Evolutionary conservation across 37 sponge, comb jelly and placozoan genomes (phyloP).

Genomic region (Aplysina aerophoba): DNA sequence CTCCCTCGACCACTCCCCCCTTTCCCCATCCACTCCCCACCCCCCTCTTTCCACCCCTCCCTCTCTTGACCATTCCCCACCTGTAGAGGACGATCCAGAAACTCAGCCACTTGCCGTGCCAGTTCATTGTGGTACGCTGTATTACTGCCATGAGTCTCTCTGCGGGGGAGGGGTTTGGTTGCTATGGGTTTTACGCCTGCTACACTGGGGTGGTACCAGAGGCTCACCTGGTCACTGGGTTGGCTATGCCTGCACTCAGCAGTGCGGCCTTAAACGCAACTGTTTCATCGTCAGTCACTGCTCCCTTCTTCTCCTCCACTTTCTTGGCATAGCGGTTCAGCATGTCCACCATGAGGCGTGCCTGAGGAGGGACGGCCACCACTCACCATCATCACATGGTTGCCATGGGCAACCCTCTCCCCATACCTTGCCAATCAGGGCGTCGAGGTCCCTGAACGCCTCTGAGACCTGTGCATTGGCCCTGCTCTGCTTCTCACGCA

Average conservation of each 20-base stretch:
- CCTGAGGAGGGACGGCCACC: too few species aligned
- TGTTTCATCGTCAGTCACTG: slow-evolving; percentile 93
- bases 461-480: slow-evolving; percentile 71
- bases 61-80: background rate
- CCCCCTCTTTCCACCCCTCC: too few species aligned
- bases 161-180: background rate
- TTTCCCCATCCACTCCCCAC: too few species aligned
- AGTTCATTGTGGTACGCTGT: slow-evolving; percentile 90
- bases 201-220: too few species aligned
- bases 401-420: background rate
- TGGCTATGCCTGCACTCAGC: slow-evolving; percentile 94
- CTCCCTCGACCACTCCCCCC: too few species aligned
- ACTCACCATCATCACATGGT: background rate
- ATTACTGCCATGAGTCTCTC: slow-evolving; percentile 91
- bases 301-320: slow-evolving; percentile 88
- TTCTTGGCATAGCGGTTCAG: slow-evolving; percentile 89
- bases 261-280: slow-evolving; percentile 88
- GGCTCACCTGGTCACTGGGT: slow-evolving; percentile 92
- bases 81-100: slow-evolving; percentile 63
- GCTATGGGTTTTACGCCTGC: background rate
- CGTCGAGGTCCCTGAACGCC: slow-evolving; percentile 96
- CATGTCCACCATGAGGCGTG: slow-evolving; percentile 89
- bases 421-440: slow-evolving; percentile 89
- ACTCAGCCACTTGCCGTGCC: slow-evolving; percentile 82
- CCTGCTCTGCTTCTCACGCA: slow-evolving; percentile 77